Evolutionary conservation across 2,888 invertebrate genomes (phyloP), one percentile per base, ranked within the genome.

Genomic region (Sphecodes monilicornis): DNA sequence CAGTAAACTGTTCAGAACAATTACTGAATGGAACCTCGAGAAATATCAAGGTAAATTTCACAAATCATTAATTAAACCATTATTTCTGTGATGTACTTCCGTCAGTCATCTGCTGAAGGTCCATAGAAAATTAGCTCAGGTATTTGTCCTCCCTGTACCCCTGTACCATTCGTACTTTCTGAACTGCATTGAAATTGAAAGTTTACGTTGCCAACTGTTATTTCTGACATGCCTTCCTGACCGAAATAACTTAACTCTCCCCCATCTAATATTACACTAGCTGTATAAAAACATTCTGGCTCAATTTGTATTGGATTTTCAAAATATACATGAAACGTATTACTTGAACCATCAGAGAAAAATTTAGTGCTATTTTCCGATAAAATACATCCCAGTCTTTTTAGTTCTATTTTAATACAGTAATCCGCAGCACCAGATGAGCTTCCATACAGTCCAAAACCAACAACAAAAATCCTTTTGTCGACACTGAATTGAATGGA

Each of bases 151-250:
- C 99, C 99, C 95, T 99, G 99, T 6, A 99, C 99, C 13, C 99
- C 99, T 1, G 99, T 99, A 72, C 99, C 99, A 93, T 99, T 99
- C 78, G 99, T 99, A 95, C 98, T 98, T 94, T 99, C 99, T 10
- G 98, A 98, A 76, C 98, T 99, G 95, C 99, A 99, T 95, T 99
- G 99, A 95, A 99, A 99, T 95, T 99, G 99, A 95, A 99, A 99
- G 86, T 98, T 98, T 80, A 99, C 98, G 93, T 97, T 97, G 6
- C 98, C 98, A 94, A 98, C 98, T 79, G 97, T 97, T 68, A 99
- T 98, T 95, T 99, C 99, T 92, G 98, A 98, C 96, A 99, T 97
- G 36, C 99, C 99, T 95, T 99, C 99, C 95, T 99, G 99, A 10
- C 99, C 99, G 95, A 99, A 99, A 95, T 99, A 99, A 95, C 98